These are phyloP conservation scores for Spongilla lacustris DNA, from an alignment of 37 sponge, comb jelly and placozoan genomes.

Conservation along the genomic window DNA sequence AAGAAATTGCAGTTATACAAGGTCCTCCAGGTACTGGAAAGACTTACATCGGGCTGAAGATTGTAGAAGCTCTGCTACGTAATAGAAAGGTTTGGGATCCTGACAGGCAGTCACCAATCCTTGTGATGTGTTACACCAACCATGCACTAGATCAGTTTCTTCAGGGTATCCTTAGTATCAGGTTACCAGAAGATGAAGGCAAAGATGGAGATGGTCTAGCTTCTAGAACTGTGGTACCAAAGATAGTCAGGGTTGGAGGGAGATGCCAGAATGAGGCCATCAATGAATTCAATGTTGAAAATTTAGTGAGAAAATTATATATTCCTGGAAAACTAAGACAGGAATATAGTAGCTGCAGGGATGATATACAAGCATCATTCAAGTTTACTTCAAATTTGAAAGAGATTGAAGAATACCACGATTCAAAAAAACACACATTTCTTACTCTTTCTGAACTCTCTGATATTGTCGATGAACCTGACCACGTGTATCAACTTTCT, in stretches of 20 bases:
- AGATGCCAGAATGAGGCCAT: conserved; percentile 76
- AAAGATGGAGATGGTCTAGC: background rate
- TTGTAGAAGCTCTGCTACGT: conserved; percentile 70
- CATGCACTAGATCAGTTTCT: conserved; percentile 88
- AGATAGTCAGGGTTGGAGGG: conserved; percentile 87
- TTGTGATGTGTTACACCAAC: conserved; percentile 81
- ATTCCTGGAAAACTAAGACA: background rate
- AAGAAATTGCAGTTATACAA: conserved; percentile 90
- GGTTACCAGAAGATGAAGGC: background rate
- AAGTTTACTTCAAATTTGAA: background rate
- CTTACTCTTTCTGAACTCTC: background rate
- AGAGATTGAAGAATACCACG: background rate
- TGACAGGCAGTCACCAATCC: conserved; percentile 62
- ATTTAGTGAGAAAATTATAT: conserved; percentile 3
- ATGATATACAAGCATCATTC: background rate
- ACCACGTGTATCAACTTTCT: conserved; percentile 1
- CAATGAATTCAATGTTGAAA: conserved; percentile 22
- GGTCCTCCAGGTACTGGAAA: conserved; percentile 99
- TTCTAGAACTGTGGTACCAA: conserved; percentile 15
- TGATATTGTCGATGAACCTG: background rate
- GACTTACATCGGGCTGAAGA: conserved; percentile 89
- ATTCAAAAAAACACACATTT: background rate
- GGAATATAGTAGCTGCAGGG: background rate
- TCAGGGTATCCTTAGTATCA: conserved; percentile 25
- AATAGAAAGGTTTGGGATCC: conserved; percentile 66